Base-by-base conservation (phyloP, 2,888 invertebrate species). In the Pasiphila rectangulata region DNA sequence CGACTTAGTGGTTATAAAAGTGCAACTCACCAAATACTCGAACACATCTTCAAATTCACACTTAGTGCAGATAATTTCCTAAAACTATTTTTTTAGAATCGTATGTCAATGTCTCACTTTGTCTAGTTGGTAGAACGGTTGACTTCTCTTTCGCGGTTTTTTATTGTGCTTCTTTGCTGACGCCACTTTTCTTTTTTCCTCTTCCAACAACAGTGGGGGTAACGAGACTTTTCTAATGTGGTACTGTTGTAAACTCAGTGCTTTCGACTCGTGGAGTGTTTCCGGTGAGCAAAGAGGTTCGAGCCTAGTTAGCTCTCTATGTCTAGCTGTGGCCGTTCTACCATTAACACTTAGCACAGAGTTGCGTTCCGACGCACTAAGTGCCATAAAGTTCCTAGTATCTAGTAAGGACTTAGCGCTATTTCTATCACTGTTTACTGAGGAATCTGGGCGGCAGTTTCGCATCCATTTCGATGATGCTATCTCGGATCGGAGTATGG, bases 401-500 rank as follows among this genome's bases (percentile, higher is more conserved):
- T 86, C 87, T 44, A 87, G 66, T 16, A 83, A 86, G 20, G 87
- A 87, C 58, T 87, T 88, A 51, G 88, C 88, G 71, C 88, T 88
- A 64, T 80, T 83, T 57, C 88, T 79, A 61, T 81, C 86, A 69
- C 72, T 79, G 63, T 82, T 79, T 2, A 77, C 54, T 1, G 87
- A 81, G 0, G 87, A 87, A 40, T 89, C 88, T 0, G 88, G 86
- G 49, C 86, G 71, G 0, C 73, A 70, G 32, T 69, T 75, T 40
- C 78, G 73, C 83, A 86, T 84, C 89, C 89, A 89, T n/a, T 75
- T 67, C 0, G 88, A 89, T 0, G 89, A 89, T 1, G 84, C 84
- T 9, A 88, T 60, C 42, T 89, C 89, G 1, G 89, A 89, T 63
- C 80, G 77, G 7, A 89, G 52, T 40, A 89, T 79, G 1, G 82